phyloP scores from a whole-genome alignment of 2,888 invertebrate species.

The Drosophila kanekoi region DNA sequence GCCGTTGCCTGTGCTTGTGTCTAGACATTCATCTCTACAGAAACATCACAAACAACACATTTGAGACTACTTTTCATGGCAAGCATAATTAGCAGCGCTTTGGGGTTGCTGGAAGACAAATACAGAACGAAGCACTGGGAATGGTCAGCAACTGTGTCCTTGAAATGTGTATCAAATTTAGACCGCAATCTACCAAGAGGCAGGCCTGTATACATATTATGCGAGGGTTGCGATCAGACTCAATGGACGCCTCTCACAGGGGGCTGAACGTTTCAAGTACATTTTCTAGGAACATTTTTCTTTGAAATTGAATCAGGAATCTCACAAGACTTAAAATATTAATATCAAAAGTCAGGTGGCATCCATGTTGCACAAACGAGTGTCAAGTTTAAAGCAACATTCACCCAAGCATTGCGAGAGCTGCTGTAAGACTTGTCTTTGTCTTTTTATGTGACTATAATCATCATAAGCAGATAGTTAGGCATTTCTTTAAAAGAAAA shows the following conservation, averaged over 20 bases:
- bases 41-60: conserved; percentile 34
- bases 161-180: conserved; percentile 71
- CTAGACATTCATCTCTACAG: conserved; percentile 62
- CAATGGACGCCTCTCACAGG: neutral
- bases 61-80: conserved; percentile 64
- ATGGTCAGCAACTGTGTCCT: conserved; percentile 41
- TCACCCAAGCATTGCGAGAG: neutral
- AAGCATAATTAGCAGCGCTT: conserved; percentile 64
- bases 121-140: conserved; percentile 15
- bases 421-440: neutral
- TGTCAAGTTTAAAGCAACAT: neutral
- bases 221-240: conserved; percentile 44
- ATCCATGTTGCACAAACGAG: neutral
- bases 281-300: neutral
- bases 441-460: neutral
- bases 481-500: neutral
- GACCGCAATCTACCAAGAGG: conserved; percentile 20
- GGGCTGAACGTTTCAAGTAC: neutral
- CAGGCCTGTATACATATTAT: neutral
- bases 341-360: neutral
- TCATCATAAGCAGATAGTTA: too few species aligned
- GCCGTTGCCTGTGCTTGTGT: conserved; percentile 14
- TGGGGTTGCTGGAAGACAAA: conserved; percentile 26
- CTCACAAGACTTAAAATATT: neutral
- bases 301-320: neutral